Conservation (phyloP, 1,140 invertebrate species). For the Megalopta genalis region DNA sequence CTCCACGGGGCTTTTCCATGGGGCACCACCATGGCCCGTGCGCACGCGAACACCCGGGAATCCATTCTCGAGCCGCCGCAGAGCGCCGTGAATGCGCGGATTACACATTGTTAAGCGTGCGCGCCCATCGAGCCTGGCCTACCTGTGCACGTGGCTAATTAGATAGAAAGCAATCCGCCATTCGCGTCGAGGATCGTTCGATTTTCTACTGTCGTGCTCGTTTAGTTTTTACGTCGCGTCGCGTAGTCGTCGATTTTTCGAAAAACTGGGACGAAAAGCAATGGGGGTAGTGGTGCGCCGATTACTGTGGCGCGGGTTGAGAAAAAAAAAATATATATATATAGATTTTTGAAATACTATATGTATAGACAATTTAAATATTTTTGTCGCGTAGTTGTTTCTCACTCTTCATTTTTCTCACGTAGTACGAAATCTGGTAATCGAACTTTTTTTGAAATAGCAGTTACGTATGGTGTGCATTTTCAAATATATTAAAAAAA, state of each 20-base stretch:
- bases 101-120: slow-evolving; percentile 68
- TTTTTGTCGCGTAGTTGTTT: too few species aligned
- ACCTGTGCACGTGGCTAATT: slow-evolving; percentile 60
- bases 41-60: slow-evolving; percentile 46
- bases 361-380: too few species aligned
- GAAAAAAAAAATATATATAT: too few species aligned
- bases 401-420: too few species aligned
- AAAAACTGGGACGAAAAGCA: too few species aligned
- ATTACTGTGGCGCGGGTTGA: too few species aligned
- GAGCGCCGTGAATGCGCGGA: slow-evolving; percentile 60
- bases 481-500: too few species aligned
- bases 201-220: background rate
- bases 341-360: too few species aligned
- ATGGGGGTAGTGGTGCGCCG: too few species aligned
- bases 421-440: too few species aligned
- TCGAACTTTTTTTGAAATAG: too few species aligned
- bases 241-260: background rate
- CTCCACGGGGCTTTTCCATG: slow-evolving; percentile 29
- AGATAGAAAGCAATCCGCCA: slow-evolving; percentile 51
- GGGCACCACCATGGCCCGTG: slow-evolving; percentile 13
- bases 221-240: slow-evolving; percentile 20
- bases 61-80: slow-evolving; percentile 63
- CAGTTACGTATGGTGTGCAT: too few species aligned
- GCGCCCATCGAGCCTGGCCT: slow-evolving; percentile 37
- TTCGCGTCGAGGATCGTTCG: slow-evolving; percentile 16